phyloP scores from a whole-genome alignment of 2,113 vertebrate species.

The Chaetodon auriga region DNA sequence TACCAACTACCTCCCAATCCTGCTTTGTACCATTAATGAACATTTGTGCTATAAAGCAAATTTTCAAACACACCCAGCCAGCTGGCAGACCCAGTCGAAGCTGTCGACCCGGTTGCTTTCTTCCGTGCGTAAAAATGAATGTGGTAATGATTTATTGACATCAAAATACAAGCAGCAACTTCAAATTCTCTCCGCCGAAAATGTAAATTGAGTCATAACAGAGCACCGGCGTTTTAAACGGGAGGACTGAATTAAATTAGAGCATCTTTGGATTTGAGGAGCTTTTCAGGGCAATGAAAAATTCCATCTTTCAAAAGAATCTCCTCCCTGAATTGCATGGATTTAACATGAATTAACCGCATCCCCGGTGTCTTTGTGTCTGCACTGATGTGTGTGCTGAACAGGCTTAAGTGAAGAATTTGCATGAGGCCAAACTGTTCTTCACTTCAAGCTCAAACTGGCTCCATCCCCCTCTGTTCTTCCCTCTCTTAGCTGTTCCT shows the following conservation, averaged over 20 bases:
- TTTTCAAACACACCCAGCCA: neutral
- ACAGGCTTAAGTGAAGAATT: conserved; percentile 24
- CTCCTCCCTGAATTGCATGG: conserved; percentile 1
- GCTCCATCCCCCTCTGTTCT: conserved; percentile 4
- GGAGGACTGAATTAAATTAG: conserved; percentile 2
- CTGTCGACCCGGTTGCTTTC: conserved; percentile 27
- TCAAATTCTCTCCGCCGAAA: conserved; percentile 27
- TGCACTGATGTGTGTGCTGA: conserved; percentile 15
- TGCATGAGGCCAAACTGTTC: conserved; percentile 62
- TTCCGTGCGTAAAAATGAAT: conserved; percentile 8
- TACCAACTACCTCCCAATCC: neutral
- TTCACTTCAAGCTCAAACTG: conserved; percentile 56
- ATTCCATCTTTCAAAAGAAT: conserved; percentile 33
- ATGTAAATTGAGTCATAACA: conserved; percentile 29
- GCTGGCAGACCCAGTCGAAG: conserved; percentile 4
- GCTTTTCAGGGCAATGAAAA: conserved; percentile 10
- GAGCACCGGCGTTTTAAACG: conserved; percentile 9
- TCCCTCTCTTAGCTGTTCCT: conserved; percentile 51
- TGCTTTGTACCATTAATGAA: neutral
- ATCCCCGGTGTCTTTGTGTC: conserved; percentile 10
- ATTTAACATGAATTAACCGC: conserved; percentile 41
- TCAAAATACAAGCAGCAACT: conserved; percentile 22
- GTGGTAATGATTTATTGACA: conserved; percentile 25
- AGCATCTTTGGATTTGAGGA: conserved; percentile 42
- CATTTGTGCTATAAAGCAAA: neutral